Base-by-base conservation (phyloP, 2,888 invertebrate species). In the Eupithecia exiguata region DNA sequence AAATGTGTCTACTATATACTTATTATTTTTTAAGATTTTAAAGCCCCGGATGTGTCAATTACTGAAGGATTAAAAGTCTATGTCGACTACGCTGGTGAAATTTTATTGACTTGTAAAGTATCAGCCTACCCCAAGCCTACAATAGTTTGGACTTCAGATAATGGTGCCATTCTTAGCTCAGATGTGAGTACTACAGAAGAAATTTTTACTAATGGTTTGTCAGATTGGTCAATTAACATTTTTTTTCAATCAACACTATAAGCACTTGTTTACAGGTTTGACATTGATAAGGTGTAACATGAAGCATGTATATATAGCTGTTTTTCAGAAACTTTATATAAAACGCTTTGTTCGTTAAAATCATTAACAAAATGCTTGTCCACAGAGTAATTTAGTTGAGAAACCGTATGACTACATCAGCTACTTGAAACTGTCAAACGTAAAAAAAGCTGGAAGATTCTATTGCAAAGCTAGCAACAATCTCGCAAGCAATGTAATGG, bases 41-140 rank as follows among this genome's bases (percentile, higher is more conserved):
- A 70, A 61, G 67, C 61, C 14, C 77, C 78, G 3, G 49, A 62
- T 9, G 69, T 78, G 0, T 61, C 12, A 14, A 76, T 79, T 12
- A n/a, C 43, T 12, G 79, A 77, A 69, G 78, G 74, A 68, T 2
- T 49, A 7, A 68, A 62, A 14, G 16, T 70, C 0, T 25, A 69
- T 21, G 74, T 79, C 9, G 66, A 74, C 9, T 79, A 71, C 30
- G 71, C 68, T 25, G 69, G 72, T 35, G 40, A 49, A 2, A 67
- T 80, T 46, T 9, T 30, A 2, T 40, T 81, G 12, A 79, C 78
- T 1, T 82, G 82, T 46, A 74, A 74, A 68, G 77, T 80, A 10
- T 72, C 63, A 18, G 80, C 77, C 12, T 77, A 78, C 67, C 81
- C 82, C 0, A 14, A 61, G 18, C 81, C 80, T 9, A n/a, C n/a